A percentile compares a stretch with the other conserved stretches of the same genome.
Conservation (phyloP, 2,113 vertebrate species). For the Rhodinocichla rosea region DNA sequence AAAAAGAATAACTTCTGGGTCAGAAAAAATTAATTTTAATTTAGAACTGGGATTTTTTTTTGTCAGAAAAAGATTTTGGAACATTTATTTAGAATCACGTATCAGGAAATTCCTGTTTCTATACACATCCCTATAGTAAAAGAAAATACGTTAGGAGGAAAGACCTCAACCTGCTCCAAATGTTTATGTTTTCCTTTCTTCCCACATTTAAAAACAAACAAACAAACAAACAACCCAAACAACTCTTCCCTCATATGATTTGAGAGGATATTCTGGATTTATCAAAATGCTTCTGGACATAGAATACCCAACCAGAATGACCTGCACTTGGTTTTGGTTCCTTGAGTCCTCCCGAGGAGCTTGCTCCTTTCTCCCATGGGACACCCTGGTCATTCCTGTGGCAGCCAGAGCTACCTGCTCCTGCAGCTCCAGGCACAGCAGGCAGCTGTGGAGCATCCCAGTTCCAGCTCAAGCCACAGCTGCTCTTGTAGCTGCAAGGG, state of each 20-base stretch:
- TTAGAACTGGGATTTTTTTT: background rate
- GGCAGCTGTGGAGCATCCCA: background rate
- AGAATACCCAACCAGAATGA: background rate
- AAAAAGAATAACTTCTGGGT: background rate
- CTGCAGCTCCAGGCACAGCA: background rate
- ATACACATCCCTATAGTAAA: background rate
- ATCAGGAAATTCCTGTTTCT: background rate
- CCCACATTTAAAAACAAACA: background rate
- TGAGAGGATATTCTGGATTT: background rate
- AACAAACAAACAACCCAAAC: background rate
- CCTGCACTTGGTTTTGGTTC: fast-evolving
- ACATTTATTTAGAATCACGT: background rate
- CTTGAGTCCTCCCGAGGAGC: background rate
- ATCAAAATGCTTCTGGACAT: background rate
- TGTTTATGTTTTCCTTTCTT: background rate
- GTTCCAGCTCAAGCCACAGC: background rate
- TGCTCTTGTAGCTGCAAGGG: background rate
- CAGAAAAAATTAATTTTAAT: background rate
- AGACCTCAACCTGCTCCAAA: background rate
- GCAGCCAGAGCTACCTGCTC: background rate
- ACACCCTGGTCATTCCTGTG: background rate
- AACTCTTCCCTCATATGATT: background rate
- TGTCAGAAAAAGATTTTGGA: background rate
- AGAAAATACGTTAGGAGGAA: background rate
- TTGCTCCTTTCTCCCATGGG: background rate